These are phyloP conservation scores for Loxodonta africana DNA, from an alignment of 2,113 vertebrate species.

Conservation along the genomic window DNA sequence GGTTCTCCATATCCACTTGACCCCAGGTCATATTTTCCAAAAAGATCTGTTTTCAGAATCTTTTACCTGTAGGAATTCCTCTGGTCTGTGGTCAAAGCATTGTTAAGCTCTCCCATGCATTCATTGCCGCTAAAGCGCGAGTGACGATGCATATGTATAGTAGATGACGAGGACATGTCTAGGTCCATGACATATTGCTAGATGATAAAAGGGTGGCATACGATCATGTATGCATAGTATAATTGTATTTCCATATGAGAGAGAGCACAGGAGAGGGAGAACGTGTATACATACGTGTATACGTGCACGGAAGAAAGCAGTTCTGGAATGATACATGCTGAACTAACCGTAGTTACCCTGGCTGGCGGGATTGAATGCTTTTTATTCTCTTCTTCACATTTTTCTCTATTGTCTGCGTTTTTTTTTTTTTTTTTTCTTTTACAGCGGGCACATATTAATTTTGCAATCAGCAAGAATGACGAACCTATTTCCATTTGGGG, in stretches of 20 bases:
- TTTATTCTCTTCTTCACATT: not conserved
- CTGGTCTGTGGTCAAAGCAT: not conserved
- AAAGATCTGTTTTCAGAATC: not conserved
- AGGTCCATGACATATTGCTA: not conserved
- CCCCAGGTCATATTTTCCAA: not conserved
- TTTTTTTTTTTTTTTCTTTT: not conserved
- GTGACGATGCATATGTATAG: not conserved
- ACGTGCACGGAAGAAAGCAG: not conserved
- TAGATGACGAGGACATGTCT: not conserved
- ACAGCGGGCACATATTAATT: slow-evolving; percentile 45
- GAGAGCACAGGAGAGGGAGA: not conserved
- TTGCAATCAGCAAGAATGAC: slow-evolving; percentile 56
- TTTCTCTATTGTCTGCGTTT: not conserved
- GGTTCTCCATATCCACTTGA: not conserved
- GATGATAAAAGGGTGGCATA: not conserved
- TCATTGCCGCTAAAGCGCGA: not conserved
- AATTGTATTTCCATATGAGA: not conserved
- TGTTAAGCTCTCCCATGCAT: not conserved
- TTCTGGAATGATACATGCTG: not conserved
- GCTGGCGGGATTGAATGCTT: not conserved
- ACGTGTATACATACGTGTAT: too few relatives aligned
- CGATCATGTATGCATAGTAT: not conserved
- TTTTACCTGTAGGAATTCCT: not conserved
- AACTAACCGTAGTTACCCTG: not conserved
- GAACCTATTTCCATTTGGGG: slow-evolving; percentile 65